Conservation (phyloP, 2,113 vertebrate genomes). For the Calypte anna region DNA sequence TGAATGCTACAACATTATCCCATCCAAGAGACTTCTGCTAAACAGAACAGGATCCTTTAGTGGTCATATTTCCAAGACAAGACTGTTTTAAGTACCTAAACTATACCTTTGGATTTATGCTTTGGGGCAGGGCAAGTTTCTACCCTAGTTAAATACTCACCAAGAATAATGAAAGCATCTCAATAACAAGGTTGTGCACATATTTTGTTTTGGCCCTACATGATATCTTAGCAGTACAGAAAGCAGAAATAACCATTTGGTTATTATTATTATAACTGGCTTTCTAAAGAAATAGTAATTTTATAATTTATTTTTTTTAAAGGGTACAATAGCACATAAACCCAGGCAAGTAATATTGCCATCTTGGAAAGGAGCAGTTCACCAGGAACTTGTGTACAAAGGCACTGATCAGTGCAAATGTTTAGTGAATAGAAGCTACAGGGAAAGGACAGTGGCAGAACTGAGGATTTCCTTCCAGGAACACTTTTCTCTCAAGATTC, state of each 20-base stretch:
- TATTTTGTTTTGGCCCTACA: background rate
- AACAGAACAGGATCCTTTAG: background rate
- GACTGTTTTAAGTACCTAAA: background rate
- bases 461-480: background rate
- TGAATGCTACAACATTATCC: rapidly evolving
- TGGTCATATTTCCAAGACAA: background rate
- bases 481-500: background rate
- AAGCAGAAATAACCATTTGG: background rate
- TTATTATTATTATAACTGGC: background rate
- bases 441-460: background rate
- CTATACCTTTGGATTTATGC: background rate
- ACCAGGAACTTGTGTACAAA: rapidly evolving
- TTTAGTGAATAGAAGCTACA: background rate
- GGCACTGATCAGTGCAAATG: background rate
- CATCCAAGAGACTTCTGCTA: background rate
- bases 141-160: background rate
- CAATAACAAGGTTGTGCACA: too few species aligned
- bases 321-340: background rate
- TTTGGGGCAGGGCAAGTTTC: background rate
- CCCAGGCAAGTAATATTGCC: background rate
- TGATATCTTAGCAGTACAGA: background rate
- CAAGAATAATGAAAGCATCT: background rate
- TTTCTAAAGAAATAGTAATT: background rate
- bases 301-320: too few species aligned
- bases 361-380: background rate